Base-by-base conservation (phyloP, 1,140 invertebrate species). In the Lepidurus apus region DNA sequence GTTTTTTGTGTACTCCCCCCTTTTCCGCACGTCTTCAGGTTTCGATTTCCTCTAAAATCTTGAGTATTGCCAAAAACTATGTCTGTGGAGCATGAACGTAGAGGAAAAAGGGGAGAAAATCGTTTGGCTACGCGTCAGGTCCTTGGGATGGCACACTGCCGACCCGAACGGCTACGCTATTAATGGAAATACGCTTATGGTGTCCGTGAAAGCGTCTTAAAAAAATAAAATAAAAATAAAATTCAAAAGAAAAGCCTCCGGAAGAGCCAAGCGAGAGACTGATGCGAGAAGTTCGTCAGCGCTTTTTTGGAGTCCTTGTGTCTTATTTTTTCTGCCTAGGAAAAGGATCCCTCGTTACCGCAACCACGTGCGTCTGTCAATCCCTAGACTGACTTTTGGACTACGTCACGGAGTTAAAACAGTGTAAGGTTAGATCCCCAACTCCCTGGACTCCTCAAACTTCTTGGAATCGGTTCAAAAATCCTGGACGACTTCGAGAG, bases 81-180 rank as follows among this genome's bases (percentile, higher is more conserved):
- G 53, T 65, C 53, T 65, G 17, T 65, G 13, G 53, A 65, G n/a
- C 53, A 21, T 65, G 21, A 4, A 65, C 13, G 53, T 5, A 9
- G 53, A 65, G 17, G 21, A 21, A 21, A 17, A 7, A 17, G 53
- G 53, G 21, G 53, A 17, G 53, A 65, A 65, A 65, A 65, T 65
- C 53, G 53, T 65, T 65, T 65, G 53, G 53, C 53, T 65, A 65
- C 53, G 53, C 13, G 53, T 65, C 53, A 65, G 53, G 21, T 65
- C 53, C 3, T 65, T 65, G 53, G 34, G 53, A 65, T 65, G 53
- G 53, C 53, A 65, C n/a, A 11, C 53, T 65, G 53, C 53, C 53
- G 53, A 65, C 53, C 53, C 53, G 53, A 65, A 65, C 53, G 8
- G 53, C 53, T 65, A 34, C 53, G 53, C 53, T 65, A 65, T 65